Base-by-base conservation (phyloP, 2,113 vertebrate species). In the Apodemus speciosus region DNA sequence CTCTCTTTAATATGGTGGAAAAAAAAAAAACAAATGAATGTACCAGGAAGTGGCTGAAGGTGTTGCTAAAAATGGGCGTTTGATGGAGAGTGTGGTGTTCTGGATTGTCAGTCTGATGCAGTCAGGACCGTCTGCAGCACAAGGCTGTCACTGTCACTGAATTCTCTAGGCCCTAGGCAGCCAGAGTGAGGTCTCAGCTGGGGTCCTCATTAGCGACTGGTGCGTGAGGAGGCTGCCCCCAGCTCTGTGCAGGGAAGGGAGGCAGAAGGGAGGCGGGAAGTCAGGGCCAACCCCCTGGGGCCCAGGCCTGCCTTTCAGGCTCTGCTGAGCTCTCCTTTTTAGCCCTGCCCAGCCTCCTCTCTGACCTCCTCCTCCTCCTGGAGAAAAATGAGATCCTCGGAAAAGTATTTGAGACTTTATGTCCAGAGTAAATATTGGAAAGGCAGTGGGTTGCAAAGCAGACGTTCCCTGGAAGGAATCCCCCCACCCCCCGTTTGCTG, bases 361-460 rank as follows among this genome's bases (percentile, higher is more conserved):
- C 92, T 83, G 84, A 95, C 92, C 93, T 92, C 94, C 93, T 94
- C 94, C 93, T 94, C 94, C 94, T 95, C 87, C 92, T 40, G 58
- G 27, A 96, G 95, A 94, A 96, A 96, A 96, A 96, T 96, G 96
- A 97, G 96, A 96, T 96, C 95, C 90, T 97, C n/a, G 3, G 95
- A 95, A 97, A 96, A 96, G 58, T 95, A 96, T 97, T 97, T 95
- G 94, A 95, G 96, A 96, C 96, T 96, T 97, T 93, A 96, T 95
- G 96, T 96, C 96, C 93, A 96, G 96, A 96, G 97, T 96, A 96
- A 96, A 96, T 96, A 96, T 81, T 96, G 95, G 96, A 97, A 96
- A 97, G 93, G 96, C 96, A 85, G 89, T 94, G 95, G 95, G 95
- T 97, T 97, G 97, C 92, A 88, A 91, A 95, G 97, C 97, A 97